These are phyloP conservation scores for Spodoptera exigua DNA, from an alignment of 2,888 invertebrate species.

Conservation along the genomic window DNA sequence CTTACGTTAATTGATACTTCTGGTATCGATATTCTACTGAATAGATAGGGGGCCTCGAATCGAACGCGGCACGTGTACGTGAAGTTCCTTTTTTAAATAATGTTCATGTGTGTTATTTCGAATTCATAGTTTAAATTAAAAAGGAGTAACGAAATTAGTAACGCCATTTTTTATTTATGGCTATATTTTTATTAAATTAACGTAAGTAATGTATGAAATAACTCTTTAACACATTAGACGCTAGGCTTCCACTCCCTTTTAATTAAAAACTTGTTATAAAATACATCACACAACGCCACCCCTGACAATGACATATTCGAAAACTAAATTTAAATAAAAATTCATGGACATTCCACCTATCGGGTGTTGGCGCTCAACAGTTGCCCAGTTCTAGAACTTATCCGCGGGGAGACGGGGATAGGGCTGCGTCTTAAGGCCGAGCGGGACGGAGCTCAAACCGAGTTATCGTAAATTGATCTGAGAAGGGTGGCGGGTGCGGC, in stretches of 20 bases:
- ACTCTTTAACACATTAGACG: conserved; percentile 19
- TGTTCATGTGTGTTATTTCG: background rate
- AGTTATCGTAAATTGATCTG: conserved; percentile 89
- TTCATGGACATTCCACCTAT: conserved; percentile 60
- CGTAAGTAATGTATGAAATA: too few species aligned
- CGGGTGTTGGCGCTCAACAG: conserved; percentile 65
- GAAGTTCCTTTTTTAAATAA: conserved; percentile 8
- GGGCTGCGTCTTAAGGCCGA: conserved; percentile 85
- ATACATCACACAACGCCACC: conserved; percentile 11
- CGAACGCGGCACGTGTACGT: conserved; percentile 9
- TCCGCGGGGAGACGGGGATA: conserved; percentile 84
- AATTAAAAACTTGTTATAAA: conserved; percentile 20
- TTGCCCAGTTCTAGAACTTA: conserved; percentile 83
- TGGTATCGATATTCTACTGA: conserved; percentile 41
- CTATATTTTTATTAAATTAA: too few species aligned
- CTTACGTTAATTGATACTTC: too few species aligned
- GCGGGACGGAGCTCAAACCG: conserved; percentile 85
- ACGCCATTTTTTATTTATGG: too few species aligned
- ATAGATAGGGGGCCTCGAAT: conserved; percentile 38
- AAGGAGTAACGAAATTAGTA: too few species aligned
- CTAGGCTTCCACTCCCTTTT: conserved; percentile 3
- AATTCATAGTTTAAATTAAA: background rate
- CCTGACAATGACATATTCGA: conserved; percentile 16
- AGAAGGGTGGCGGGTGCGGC: conserved; percentile 75
- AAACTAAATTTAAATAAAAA: conserved; percentile 34